A percentile compares a stretch with the other conserved stretches of the same genome.
Conservation (phyloP, 2,888 invertebrate genomes). For the Scrobipalpa costella region DNA sequence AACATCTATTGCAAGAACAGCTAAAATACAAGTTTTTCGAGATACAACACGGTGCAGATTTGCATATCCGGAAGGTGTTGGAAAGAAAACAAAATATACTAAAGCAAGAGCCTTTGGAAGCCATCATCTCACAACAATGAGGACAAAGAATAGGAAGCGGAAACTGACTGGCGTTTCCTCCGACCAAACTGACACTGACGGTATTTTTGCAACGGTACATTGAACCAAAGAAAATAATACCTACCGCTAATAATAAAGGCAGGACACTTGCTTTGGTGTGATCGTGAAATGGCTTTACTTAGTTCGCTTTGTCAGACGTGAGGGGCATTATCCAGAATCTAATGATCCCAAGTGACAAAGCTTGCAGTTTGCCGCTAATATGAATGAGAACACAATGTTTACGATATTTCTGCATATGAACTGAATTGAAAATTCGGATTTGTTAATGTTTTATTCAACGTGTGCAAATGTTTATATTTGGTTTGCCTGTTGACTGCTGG, state of each 20-base stretch:
- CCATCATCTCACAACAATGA: not conserved
- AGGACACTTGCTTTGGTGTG: not conserved
- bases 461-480: slow-evolving; percentile 44
- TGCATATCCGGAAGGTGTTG: no score
- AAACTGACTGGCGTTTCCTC: slow-evolving; percentile 1
- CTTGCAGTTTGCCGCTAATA: not conserved
- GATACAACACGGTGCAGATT: no score
- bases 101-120: not conserved
- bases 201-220: slow-evolving; percentile 43
- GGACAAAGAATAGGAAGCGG: slow-evolving; percentile 12
- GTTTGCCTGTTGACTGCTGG: not conserved
- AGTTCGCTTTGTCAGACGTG: not conserved
- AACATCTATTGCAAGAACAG: not conserved
- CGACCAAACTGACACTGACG: slow-evolving; percentile 1
- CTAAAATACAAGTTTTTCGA: no score
- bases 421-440: not conserved
- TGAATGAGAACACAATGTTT: slow-evolving; percentile 2
- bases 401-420: not conserved
- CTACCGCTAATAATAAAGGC: not conserved
- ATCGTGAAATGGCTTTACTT: not conserved
- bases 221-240: slow-evolving; percentile 57
- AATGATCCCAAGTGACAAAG: not conserved
- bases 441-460: not conserved
- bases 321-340: not conserved
- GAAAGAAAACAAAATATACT: no score